These are phyloP conservation scores for Notocelia uddmanniana DNA, from an alignment of 2,888 invertebrate genomes.

Conservation along the genomic window DNA sequence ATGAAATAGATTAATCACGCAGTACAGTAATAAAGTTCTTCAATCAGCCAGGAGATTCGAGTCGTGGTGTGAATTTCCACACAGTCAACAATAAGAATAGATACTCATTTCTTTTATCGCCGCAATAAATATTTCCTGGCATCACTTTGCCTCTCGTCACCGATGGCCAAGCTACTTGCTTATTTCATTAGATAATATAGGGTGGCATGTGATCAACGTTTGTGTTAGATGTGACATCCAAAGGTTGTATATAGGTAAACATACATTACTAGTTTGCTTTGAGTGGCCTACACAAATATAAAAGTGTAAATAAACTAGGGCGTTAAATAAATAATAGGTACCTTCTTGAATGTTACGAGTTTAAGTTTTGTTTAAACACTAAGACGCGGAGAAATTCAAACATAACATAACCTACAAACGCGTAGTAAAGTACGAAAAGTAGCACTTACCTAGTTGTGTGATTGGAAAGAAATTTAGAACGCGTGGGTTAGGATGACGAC, in stretches of 20 bases:
- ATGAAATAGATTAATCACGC: neutral
- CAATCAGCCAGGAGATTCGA: neutral
- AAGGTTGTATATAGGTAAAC: conserved; percentile 7
- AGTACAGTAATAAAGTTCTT: neutral
- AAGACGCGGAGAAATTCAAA: conserved; percentile 15
- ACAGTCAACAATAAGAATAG: neutral
- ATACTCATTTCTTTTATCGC: too few relatives aligned
- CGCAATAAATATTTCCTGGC: too few relatives aligned
- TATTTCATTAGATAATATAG: neutral
- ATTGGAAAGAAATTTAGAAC: conserved; percentile 21
- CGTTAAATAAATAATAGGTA: conserved; percentile 22
- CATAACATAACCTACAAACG: conserved; percentile 32
- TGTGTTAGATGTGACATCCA: conserved; percentile 4
- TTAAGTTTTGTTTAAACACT: conserved; percentile 26
- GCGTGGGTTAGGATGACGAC: conserved; percentile 25
- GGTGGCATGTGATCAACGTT: neutral
- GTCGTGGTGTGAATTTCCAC: neutral
- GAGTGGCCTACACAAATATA: neutral
- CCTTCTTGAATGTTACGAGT: conserved; percentile 26
- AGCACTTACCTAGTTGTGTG: conserved; percentile 23
- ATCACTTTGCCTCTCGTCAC: neutral
- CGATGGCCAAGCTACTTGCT: neutral
- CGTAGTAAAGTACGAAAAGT: conserved; percentile 14
- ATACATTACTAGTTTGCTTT: neutral
- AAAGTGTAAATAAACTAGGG: conserved; percentile 18